phyloP scores from a whole-genome alignment of 2,797 vertebrate genomes.

The Morus bassanus region DNA sequence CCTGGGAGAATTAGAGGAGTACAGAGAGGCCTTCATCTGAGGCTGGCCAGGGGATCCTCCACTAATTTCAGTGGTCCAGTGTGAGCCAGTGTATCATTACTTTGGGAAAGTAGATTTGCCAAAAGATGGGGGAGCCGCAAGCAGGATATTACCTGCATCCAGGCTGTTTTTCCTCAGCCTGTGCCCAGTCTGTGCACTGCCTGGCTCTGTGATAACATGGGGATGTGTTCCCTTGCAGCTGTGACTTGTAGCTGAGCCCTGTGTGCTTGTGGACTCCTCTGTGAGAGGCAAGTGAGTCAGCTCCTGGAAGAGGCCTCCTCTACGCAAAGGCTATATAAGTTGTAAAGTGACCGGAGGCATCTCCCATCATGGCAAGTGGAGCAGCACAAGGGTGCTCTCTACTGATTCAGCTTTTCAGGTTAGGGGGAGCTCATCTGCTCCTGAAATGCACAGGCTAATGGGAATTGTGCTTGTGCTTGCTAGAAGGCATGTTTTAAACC shows the following conservation, averaged over 20 bases:
- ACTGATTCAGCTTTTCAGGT: not conserved
- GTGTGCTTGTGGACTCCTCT: not conserved
- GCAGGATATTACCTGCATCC: not conserved
- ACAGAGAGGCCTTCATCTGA: not conserved
- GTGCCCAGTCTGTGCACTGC: rapidly evolving
- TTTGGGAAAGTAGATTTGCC: not conserved
- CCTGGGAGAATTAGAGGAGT: not conserved
- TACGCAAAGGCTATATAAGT: rapidly evolving
- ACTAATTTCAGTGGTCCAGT: not conserved
- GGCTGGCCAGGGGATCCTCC: not conserved
- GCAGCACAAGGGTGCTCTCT: not conserved
- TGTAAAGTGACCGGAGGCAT: not conserved
- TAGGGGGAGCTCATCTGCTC: not conserved
- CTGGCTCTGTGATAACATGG: not conserved
- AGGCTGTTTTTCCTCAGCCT: not conserved
- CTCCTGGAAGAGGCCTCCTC: not conserved
- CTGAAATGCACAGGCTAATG: not conserved
- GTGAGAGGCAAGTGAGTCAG: not conserved
- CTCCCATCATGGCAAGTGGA: not conserved
- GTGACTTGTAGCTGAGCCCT: not conserved
- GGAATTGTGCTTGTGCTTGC: not conserved
- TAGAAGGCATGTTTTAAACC: not conserved
- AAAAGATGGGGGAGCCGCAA: not conserved
- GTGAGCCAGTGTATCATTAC: not conserved
- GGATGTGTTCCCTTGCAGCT: not conserved